Evolutionary conservation across 2,113 vertebrate species (phyloP).

Genomic region (Tyto alba): DNA sequence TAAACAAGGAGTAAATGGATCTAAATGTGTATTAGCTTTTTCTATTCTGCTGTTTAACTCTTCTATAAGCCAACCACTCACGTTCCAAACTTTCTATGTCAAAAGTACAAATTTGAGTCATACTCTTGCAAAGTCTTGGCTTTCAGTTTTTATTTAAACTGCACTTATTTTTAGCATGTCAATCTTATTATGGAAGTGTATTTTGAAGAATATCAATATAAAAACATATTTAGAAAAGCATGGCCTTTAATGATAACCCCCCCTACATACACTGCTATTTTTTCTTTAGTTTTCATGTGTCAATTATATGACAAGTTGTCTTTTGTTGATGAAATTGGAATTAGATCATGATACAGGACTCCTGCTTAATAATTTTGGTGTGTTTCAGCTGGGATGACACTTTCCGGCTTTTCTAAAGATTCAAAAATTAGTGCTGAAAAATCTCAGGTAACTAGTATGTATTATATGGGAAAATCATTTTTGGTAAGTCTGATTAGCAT

Average conservation of each 20-base stretch:
- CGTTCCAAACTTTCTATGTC: not conserved
- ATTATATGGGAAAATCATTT: not conserved
- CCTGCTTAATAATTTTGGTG: not conserved
- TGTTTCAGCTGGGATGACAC: not conserved
- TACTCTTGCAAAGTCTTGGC: not conserved
- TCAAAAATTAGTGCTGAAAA: not conserved
- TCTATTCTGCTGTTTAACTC: not conserved
- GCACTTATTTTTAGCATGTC: not conserved
- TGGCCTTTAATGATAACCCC: not conserved
- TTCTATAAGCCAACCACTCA: not conserved
- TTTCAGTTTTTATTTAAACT: not conserved
- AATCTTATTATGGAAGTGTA: not conserved
- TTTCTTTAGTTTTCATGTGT: not conserved
- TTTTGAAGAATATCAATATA: not conserved
- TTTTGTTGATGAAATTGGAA: not conserved
- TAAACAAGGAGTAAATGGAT: not conserved
- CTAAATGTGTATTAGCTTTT: not conserved
- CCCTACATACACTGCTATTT: not conserved
- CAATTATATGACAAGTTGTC: not conserved
- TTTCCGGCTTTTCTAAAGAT: not conserved
- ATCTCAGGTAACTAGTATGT: not conserved
- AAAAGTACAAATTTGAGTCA: not conserved
- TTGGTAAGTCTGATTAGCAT: not conserved
- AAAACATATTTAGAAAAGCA: not conserved
- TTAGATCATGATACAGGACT: not conserved